These are phyloP conservation scores for Myotis pilosus DNA, from an alignment of 2,797 vertebrate genomes.

Conservation along the genomic window DNA sequence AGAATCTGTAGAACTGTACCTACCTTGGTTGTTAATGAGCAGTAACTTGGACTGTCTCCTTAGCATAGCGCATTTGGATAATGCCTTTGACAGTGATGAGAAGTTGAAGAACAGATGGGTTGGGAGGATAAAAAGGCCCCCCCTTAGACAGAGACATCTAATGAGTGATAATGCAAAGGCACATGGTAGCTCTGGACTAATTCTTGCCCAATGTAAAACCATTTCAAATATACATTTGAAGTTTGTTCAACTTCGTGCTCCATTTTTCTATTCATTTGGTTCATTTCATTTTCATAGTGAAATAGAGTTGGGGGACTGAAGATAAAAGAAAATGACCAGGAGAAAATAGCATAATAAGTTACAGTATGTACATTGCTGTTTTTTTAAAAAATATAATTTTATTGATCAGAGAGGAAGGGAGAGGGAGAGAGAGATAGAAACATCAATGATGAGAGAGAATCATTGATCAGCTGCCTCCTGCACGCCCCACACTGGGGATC, in stretches of 20 bases:
- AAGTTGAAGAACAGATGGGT: slow-evolving; percentile 67
- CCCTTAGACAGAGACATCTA: slow-evolving; percentile 57
- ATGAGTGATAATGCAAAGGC: slow-evolving; percentile 77
- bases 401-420: too few relatives aligned
- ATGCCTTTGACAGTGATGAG: slow-evolving; percentile 49
- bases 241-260: slow-evolving; percentile 78
- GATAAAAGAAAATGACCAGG: slow-evolving; percentile 56
- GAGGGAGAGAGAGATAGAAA: too few relatives aligned
- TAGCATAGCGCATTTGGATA: slow-evolving; percentile 52
- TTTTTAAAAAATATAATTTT: background rate
- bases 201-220: slow-evolving; percentile 73
- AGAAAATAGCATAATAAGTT: slow-evolving; percentile 72
- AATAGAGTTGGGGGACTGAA: slow-evolving; percentile 44
- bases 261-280: slow-evolving; percentile 74
- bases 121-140: slow-evolving; percentile 66
- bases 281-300: slow-evolving; percentile 78
- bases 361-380: background rate
- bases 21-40: slow-evolving; percentile 60
- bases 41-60: slow-evolving; percentile 30
- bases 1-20: background rate
- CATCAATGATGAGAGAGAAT: too few relatives aligned
- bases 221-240: slow-evolving; percentile 73
- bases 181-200: slow-evolving; percentile 73
- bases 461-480: too few relatives aligned
- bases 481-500: too few relatives aligned